These are phyloP conservation scores for Mesembrinibis cayennensis DNA, from an alignment of 2,113 vertebrate species.

Conservation along the genomic window DNA sequence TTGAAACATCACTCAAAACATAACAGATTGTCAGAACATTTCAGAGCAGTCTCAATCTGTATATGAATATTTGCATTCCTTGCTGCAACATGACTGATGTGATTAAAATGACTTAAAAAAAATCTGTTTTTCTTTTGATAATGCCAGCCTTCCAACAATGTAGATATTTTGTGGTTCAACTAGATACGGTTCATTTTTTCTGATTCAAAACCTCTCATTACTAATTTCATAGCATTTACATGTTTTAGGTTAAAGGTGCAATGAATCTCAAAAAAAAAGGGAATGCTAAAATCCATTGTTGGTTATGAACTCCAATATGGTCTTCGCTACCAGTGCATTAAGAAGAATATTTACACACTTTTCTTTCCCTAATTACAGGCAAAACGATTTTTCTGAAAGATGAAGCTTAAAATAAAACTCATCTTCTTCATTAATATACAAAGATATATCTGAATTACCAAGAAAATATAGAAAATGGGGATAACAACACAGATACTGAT, in stretches of 20 bases:
- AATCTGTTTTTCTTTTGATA: background rate
- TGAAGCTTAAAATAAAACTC: conserved; percentile 19
- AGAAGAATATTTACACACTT: background rate
- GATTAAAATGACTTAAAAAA: conserved; percentile 11
- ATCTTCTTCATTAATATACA: conserved; percentile 21
- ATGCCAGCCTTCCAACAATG: background rate
- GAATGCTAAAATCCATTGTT: background rate
- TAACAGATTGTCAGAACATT: conserved; percentile 63
- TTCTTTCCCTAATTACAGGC: conserved; percentile 3
- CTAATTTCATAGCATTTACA: background rate
- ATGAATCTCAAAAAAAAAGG: background rate
- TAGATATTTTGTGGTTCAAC: background rate
- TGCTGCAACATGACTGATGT: conserved; percentile 18
- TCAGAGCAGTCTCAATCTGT: conserved; percentile 52
- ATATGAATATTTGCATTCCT: conserved; percentile 48
- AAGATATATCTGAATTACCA: conserved; percentile 7
- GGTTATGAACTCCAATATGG: background rate
- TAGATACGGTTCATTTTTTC: background rate
- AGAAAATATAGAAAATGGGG: conserved; percentile 22
- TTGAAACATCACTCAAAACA: conserved; percentile 62
- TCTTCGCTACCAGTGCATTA: background rate
- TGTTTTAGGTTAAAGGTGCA: background rate
- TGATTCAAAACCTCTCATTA: background rate
- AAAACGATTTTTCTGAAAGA: conserved; percentile 45
- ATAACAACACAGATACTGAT: background rate